Evolutionary conservation across 2,888 invertebrate genomes (phyloP).

Genomic region (Papilio elwesi): DNA sequence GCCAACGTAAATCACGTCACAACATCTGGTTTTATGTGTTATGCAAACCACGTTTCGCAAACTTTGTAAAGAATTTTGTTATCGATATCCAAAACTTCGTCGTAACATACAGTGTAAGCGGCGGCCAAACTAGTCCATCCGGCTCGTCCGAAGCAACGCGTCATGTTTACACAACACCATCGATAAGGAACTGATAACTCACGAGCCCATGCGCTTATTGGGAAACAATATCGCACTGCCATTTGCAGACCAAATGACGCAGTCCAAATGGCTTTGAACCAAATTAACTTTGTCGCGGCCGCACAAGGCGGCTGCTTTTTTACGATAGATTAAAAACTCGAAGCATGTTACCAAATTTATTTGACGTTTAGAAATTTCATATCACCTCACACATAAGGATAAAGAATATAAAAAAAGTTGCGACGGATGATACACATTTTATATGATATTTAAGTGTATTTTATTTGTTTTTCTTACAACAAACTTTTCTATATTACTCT

Average conservation of each 20-base stretch:
- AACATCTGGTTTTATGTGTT: constrained; percentile 1
- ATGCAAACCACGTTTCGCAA: background rate
- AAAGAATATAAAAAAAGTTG: too few species aligned
- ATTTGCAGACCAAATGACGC: constrained; percentile 36
- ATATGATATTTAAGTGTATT: too few species aligned
- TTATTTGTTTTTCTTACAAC: too few species aligned
- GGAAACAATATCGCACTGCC: constrained; percentile 35
- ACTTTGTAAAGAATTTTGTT: background rate
- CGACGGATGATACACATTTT: too few species aligned
- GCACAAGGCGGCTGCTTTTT: constrained; percentile 7
- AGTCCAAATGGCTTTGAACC: constrained; percentile 28
- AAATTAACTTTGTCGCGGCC: constrained; percentile 10
- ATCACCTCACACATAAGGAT: too few species aligned
- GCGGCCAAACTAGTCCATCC: constrained; percentile 50
- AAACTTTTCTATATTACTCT: too few species aligned
- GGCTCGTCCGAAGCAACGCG: constrained; percentile 38
- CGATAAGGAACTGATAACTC: constrained; percentile 41
- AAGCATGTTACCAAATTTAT: too few species aligned
- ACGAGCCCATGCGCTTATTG: constrained; percentile 39
- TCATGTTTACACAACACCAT: constrained; percentile 37
- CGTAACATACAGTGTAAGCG: constrained; percentile 12
- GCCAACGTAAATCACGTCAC: background rate
- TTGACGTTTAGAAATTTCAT: too few species aligned
- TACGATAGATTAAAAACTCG: constrained; percentile 1
- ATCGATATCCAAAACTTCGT: constrained; percentile 42